Conservation (phyloP, 92 coral and sea anemone species). For the Pocillopora meandrina region DNA sequence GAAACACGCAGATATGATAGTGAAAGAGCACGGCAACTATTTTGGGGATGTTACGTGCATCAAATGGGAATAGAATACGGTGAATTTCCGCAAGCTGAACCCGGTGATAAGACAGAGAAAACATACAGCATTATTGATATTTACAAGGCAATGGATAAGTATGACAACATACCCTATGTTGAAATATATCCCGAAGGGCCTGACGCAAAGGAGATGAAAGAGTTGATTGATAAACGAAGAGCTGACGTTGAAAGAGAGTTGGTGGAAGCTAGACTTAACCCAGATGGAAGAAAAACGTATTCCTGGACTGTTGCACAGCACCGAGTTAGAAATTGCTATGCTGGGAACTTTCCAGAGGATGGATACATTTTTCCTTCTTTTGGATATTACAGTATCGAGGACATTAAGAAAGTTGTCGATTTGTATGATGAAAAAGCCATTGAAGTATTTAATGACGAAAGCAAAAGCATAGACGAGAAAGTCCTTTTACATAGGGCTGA, state of each 20-base stretch:
- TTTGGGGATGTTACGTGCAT: neutral
- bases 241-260: neutral
- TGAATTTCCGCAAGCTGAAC: neutral
- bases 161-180: neutral
- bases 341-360: conserved; percentile 7
- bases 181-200: neutral
- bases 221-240: conserved; percentile 3
- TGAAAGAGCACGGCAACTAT: too few relatives aligned
- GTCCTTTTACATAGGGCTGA: too few relatives aligned
- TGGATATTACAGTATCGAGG: neutral
- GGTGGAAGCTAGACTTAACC: neutral
- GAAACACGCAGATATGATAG: conserved; percentile 1
- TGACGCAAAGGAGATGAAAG: neutral
- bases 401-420: neutral
- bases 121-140: conserved; percentile 7
- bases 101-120: neutral
- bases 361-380: neutral
- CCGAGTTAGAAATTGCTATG: conserved; percentile 18
- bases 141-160: neutral
- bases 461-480: too few relatives aligned
- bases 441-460: too few relatives aligned
- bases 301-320: conserved; percentile 30
- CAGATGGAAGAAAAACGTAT: neutral
- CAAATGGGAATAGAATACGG: neutral
- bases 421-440: neutral